phyloP scores from a whole-genome alignment of 2,797 vertebrate species.

The Acrossocheilus fasciatus region DNA sequence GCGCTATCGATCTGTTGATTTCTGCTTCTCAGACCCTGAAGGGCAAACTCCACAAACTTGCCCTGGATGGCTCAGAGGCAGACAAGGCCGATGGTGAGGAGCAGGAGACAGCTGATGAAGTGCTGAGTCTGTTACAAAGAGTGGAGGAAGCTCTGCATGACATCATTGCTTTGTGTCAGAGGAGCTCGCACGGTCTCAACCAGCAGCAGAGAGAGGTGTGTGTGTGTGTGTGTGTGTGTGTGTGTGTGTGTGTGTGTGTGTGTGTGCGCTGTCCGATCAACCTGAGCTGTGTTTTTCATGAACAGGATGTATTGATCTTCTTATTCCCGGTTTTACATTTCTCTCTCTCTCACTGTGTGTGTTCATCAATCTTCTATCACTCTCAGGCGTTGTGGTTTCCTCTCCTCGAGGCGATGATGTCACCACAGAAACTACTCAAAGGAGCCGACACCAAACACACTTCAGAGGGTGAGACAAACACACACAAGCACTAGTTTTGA shows the following conservation, averaged over 20 bases:
- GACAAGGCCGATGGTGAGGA: not conserved
- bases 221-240: conserved; percentile 7
- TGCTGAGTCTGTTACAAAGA: conserved; percentile 66
- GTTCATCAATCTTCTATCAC: not conserved
- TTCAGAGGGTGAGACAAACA: conserved; percentile 82
- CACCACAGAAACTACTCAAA: conserved; percentile 87
- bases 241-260: conserved; percentile 67
- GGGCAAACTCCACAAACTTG: conserved; percentile 79
- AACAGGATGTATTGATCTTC: conserved; percentile 40
- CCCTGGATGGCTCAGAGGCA: conserved; percentile 61
- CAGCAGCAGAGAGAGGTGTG: conserved; percentile 89
- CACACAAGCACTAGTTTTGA: not conserved
- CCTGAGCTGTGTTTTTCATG: conserved; percentile 40
- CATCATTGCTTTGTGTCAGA: conserved; percentile 88
- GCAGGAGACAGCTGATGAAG: conserved; percentile 17
- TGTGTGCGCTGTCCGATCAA: not conserved
- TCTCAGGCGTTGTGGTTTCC: conserved; percentile 92
- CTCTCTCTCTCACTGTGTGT: not conserved
- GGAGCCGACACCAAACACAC: conserved; percentile 71
- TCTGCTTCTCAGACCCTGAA: conserved; percentile 79
- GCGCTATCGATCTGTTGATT: conserved; percentile 18
- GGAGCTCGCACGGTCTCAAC: conserved; percentile 87
- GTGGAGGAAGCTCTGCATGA: conserved; percentile 83
- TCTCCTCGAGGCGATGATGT: conserved; percentile 94
- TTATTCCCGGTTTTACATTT: conserved; percentile 34